These are phyloP conservation scores for Coendou prehensilis DNA, from an alignment of 2,797 vertebrate species.

Conservation along the genomic window DNA sequence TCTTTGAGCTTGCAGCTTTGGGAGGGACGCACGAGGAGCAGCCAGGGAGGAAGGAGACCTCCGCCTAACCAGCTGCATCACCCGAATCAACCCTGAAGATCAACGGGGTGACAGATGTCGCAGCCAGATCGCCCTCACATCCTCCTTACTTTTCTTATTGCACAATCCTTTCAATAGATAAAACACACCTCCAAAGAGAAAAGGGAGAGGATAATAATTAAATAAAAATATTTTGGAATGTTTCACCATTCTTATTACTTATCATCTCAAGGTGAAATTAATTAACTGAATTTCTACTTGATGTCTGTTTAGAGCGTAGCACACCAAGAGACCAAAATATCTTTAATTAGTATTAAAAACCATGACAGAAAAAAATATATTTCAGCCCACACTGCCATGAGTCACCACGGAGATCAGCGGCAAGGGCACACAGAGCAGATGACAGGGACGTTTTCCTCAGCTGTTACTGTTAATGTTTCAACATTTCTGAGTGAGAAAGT, in stretches of 20 bases:
- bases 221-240: not conserved
- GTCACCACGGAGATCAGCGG: not conserved
- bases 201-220: not conserved
- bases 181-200: not conserved
- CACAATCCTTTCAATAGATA: not conserved
- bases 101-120: too few relatives aligned
- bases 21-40: too few relatives aligned
- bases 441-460: slow-evolving; percentile 44
- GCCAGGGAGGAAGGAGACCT: too few relatives aligned
- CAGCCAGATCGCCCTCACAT: too few relatives aligned
- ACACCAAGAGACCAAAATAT: not conserved
- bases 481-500: slow-evolving; percentile 18
- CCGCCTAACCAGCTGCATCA: too few relatives aligned
- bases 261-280: not conserved
- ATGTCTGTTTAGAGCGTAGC: not conserved
- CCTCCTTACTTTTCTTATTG: not conserved
- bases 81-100: too few relatives aligned
- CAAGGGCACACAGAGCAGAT: not conserved
- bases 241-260: not conserved
- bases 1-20: too few relatives aligned
- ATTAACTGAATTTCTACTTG: not conserved
- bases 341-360: slow-evolving; percentile 32
- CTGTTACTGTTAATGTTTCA: slow-evolving; percentile 22
- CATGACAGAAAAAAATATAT: not conserved
- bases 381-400: not conserved